Percentiles rank a stretch among this genome's conserved stretches.
phyloP scores from a whole-genome alignment of 92 coral and sea anemone genomes.

The Umimayanthus chanpuru region DNA sequence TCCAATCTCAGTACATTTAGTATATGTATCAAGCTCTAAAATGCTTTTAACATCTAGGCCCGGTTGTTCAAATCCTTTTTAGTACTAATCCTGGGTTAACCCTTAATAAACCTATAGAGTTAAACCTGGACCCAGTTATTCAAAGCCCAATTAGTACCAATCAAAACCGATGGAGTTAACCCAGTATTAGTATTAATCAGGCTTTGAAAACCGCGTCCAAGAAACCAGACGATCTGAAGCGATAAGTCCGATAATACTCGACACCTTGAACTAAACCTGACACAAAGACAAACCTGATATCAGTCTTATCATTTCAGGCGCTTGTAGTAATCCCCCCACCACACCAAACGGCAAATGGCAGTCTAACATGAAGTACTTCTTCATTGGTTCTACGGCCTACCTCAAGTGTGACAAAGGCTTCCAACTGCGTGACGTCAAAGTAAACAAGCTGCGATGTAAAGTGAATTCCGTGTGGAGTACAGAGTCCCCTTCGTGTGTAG shows the following conservation, averaged over 20 bases:
- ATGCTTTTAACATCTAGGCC: no score
- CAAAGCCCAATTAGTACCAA: no score
- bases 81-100: no score
- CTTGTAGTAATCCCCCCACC: slow-evolving; percentile 59
- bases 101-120: no score
- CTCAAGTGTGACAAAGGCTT: slow-evolving; percentile 67
- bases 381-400: slow-evolving; percentile 53
- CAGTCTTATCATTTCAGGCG: slow-evolving; percentile 44
- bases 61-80: no score
- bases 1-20: no score
- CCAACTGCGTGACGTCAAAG: slow-evolving; percentile 31
- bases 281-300: background rate
- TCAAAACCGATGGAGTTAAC: no score
- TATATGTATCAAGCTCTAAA: no score
- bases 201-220: no score
- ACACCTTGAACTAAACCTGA: background rate
- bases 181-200: no score
- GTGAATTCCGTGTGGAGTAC: slow-evolving; percentile 53
- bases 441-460: slow-evolving; percentile 57
- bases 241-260: background rate
- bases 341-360: slow-evolving; percentile 61
- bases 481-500: slow-evolving; percentile 62
- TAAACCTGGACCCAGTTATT: no score
- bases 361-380: slow-evolving; percentile 54
- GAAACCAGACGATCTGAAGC: no score